Conservation (phyloP, 1,140 invertebrate species). For the Leptoteleia sp. region DNA sequence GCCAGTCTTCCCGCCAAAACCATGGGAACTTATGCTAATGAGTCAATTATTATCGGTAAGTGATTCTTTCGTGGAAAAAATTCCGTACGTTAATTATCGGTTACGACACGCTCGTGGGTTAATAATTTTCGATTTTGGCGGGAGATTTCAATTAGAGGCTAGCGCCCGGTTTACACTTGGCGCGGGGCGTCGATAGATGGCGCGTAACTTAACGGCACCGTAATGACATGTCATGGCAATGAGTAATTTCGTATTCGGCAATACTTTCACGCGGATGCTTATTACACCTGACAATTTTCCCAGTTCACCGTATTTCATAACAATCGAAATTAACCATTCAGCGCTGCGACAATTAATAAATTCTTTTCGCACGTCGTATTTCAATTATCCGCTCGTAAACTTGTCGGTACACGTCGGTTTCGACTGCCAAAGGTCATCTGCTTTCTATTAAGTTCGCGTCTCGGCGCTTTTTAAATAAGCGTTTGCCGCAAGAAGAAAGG, state of each 20-base stretch:
- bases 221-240: slow-evolving; percentile 54
- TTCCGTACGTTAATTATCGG: no score
- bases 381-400: slow-evolving; percentile 38
- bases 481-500: slow-evolving; percentile 7
- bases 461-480: slow-evolving; percentile 25
- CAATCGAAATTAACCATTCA: slow-evolving; percentile 33
- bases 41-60: no score
- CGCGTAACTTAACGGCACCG: slow-evolving; percentile 35
- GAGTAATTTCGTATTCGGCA: slow-evolving; percentile 51
- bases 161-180: not conserved
- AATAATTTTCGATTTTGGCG: slow-evolving; percentile 2
- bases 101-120: not conserved
- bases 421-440: slow-evolving; percentile 30
- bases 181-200: slow-evolving; percentile 13
- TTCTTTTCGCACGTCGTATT: slow-evolving; percentile 19
- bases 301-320: slow-evolving; percentile 33
- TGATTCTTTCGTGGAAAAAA: no score
- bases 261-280: slow-evolving; percentile 52
- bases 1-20: no score
- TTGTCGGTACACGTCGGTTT: slow-evolving; percentile 8
- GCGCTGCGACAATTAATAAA: slow-evolving; percentile 39
- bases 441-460: slow-evolving; percentile 54
- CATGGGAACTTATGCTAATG: no score
- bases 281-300: slow-evolving; percentile 43
- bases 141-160: not conserved